Base-by-base conservation (phyloP, 2,113 vertebrate genomes). In the Empidonax traillii region DNA sequence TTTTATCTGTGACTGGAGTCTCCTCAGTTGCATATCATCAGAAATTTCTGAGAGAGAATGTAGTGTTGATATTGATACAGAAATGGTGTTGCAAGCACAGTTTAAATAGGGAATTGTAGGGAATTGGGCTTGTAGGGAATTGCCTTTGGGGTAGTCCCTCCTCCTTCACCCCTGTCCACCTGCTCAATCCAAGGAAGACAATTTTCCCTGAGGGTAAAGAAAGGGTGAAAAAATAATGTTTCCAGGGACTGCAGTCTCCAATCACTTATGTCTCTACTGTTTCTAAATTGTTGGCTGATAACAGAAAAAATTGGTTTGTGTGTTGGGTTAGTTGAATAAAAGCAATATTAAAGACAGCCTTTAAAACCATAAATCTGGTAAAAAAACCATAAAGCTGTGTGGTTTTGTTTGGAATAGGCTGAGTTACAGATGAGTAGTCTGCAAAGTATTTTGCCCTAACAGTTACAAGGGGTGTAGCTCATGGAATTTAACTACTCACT, bases 161-260 rank as follows among this genome's bases (percentile, higher is more conserved):
- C 43, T 76, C 31, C 33, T 71, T 56, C 0, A 0, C 6, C 10
- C n/a, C n/a, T 31, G 2, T 28, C 8, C 27, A 16, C 61, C 30
- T 13, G 18, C 24, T 27, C 33, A 68, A 4, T 28, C 35, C 14
- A 18, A 46, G 65, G 28, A 39, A 23, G 7, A 46, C 18, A 6
- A 53, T 14, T 28, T 80, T 59, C 41, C 44, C 28, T 65, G 44
- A 35, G 73, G 30, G 8, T 59, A 73, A 51, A 16, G 37, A 37
- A 85, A 56, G 27, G 13, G 31, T 31, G 30, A 37, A 53, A 81
- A 85, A 61, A 21, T 31, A 39, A 24, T 4, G 22, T 69, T 83
- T 44, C 31, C 72, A 67, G 47, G 35, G n/a, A 7, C 37, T 15
- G 31, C n/a, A 59, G 27, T 30, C 62, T 68, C 18, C 52, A 14